Evolutionary conservation across 2,113 vertebrate genomes (phyloP).

Genomic region (Nipponia nippon): DNA sequence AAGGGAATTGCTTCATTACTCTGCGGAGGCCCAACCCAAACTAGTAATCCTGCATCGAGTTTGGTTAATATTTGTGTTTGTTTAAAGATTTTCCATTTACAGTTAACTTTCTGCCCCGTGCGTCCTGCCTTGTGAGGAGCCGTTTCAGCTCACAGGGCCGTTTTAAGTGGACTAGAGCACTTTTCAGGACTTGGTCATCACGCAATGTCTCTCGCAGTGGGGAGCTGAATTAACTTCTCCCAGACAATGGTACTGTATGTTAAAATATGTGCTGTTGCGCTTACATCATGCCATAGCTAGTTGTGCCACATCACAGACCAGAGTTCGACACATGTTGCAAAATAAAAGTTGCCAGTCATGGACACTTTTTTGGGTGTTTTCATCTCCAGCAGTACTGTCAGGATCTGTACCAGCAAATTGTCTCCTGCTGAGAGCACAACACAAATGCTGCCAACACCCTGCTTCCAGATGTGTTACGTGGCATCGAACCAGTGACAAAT

Average conservation of each 20-base stretch:
- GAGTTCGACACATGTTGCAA: conserved; percentile 37
- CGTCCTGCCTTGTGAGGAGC: not conserved
- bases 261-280: conserved; percentile 14
- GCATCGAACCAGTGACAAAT: conserved; percentile 14
- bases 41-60: not conserved
- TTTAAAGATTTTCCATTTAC: conserved; percentile 21
- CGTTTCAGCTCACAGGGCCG: not conserved
- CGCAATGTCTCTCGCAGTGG: not conserved
- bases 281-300: conserved; percentile 24
- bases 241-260: conserved; percentile 44
- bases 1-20: conserved; percentile 44
- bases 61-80: conserved; percentile 12
- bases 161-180: not conserved
- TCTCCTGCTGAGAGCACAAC: conserved; percentile 26
- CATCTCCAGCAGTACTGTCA: conserved; percentile 49
- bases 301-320: conserved; percentile 45
- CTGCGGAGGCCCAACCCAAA: conserved; percentile 22
- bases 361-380: conserved; percentile 40
- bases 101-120: not conserved
- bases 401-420: conserved; percentile 15
- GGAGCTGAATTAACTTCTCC: not conserved
- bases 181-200: not conserved
- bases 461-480: conserved; percentile 54
- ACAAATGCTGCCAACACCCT: conserved; percentile 36
- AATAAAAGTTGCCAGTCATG: conserved; percentile 60